A percentile compares a stretch with the other conserved stretches of the same genome.
Evolutionary conservation across 2,797 vertebrate species (phyloP).

Genomic region (Ambastaia sidthimunki): DNA sequence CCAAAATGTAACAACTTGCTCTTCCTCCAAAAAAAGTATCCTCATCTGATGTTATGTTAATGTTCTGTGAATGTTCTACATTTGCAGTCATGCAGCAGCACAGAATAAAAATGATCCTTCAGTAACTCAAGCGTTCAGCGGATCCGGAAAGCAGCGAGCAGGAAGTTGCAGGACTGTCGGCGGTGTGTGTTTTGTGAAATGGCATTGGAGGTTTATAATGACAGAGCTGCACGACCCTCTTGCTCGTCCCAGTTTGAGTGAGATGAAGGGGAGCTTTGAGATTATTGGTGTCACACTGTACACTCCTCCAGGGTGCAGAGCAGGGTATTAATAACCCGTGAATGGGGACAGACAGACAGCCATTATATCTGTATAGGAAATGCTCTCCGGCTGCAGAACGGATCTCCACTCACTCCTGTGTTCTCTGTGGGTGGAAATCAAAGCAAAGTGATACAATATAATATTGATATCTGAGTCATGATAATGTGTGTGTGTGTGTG

Average conservation of each 20-base stretch:
- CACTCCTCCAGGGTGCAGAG: conserved; percentile 67
- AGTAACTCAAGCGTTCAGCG: conserved; percentile 5
- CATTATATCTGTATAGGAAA: conserved; percentile 66
- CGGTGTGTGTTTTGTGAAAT: conserved; percentile 74
- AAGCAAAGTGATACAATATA: background rate
- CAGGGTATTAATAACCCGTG: conserved; percentile 79
- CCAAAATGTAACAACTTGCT: background rate
- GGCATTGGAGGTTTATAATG: conserved; percentile 73
- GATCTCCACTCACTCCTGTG: background rate
- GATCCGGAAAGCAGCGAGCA: conserved; percentile 63
- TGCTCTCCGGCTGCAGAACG: conserved; percentile 10
- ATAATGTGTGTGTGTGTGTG: background rate
- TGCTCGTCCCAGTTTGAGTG: conserved; percentile 63
- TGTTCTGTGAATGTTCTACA: background rate
- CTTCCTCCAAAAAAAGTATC: background rate
- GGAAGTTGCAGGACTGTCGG: conserved; percentile 77
- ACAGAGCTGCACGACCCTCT: conserved; percentile 63
- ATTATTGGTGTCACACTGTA: conserved; percentile 52
- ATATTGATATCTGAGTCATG: background rate
- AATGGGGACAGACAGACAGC: conserved; percentile 76
- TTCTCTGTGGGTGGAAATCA: conserved; percentile 11
- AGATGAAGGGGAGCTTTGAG: conserved; percentile 78
- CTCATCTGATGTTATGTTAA: background rate
- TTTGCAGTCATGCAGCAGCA: background rate
- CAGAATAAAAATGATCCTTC: background rate